Evolutionary conservation across 2,888 invertebrate genomes (phyloP).

Genomic region (Ochropleura leucogaster): DNA sequence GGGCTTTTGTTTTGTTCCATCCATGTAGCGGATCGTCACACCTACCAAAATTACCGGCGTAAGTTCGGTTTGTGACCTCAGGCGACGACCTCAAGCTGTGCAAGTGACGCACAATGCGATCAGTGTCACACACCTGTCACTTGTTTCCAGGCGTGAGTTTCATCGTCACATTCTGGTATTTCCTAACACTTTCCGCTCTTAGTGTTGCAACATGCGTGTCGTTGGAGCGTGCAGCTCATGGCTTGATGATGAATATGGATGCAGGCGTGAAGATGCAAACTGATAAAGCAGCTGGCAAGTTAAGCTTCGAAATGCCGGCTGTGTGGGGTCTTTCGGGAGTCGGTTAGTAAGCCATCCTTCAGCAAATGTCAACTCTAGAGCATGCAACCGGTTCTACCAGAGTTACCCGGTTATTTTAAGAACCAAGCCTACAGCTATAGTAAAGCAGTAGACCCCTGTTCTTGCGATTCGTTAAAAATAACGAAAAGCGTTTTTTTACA

Average conservation of each 20-base stretch:
- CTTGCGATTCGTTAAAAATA: too few species aligned
- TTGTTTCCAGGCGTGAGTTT: not conserved
- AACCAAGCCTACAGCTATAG: too few species aligned
- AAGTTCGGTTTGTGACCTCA: not conserved
- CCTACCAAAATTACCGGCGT: not conserved
- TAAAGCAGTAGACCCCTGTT: too few species aligned
- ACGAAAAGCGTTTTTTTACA: too few species aligned
- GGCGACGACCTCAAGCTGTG: not conserved
- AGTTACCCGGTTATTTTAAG: too few species aligned
- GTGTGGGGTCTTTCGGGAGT: slow-evolving; percentile 5
- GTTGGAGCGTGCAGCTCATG: not conserved
- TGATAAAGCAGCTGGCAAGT: not conserved
- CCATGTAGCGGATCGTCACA: not conserved
- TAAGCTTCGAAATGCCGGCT: not conserved
- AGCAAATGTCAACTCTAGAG: slow-evolving; percentile 18
- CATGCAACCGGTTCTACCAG: not conserved
- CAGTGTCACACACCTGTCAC: not conserved
- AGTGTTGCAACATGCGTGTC: not conserved
- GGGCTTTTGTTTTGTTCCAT: slow-evolving; percentile 15
- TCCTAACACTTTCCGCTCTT: not conserved
- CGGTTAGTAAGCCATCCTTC: slow-evolving; percentile 12
- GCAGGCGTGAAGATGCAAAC: not conserved
- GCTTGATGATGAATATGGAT: not conserved
- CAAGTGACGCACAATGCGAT: not conserved
- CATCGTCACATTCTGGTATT: not conserved